These are phyloP conservation scores for Cherax quadricarinatus DNA, from an alignment of 1,140 invertebrate species.

Conservation along the genomic window DNA sequence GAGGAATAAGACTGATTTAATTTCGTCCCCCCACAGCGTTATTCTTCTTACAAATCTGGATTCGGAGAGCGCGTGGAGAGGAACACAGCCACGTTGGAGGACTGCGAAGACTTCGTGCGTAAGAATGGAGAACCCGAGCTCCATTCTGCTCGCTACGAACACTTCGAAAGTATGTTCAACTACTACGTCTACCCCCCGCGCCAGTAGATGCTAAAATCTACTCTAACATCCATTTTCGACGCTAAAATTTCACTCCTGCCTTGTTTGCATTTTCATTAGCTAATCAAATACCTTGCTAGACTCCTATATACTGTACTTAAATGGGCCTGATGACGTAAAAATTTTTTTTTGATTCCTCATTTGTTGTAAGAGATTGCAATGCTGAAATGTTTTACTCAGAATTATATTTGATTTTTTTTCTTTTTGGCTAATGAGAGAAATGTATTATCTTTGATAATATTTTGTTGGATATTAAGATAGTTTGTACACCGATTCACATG, in stretches of 20 bases:
- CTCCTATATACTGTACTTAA: not conserved
- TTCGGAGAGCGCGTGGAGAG: slow-evolving; percentile 80
- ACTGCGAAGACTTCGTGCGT: slow-evolving; percentile 79
- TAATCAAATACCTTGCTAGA: not conserved
- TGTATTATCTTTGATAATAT: too few relatives aligned
- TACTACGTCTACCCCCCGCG: slow-evolving; percentile 75
- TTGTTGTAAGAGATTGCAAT: not conserved
- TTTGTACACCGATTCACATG: too few relatives aligned
- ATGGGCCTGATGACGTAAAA: not conserved
- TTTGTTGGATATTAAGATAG: too few relatives aligned
- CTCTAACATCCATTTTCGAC: not conserved
- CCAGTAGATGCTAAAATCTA: slow-evolving; percentile 19
- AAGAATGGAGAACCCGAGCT: slow-evolving; percentile 76
- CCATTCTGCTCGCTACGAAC: slow-evolving; percentile 76
- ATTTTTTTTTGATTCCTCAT: not conserved
- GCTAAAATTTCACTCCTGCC: not conserved
- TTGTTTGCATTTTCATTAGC: not conserved
- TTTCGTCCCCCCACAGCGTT: slow-evolving; percentile 77
- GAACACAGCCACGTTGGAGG: slow-evolving; percentile 80
- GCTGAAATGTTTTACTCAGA: too few relatives aligned
- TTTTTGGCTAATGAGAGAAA: too few relatives aligned
- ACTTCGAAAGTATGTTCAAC: slow-evolving; percentile 78
- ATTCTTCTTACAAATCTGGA: slow-evolving; percentile 80
- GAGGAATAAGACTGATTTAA: not conserved
- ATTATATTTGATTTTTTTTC: too few relatives aligned